Evolutionary conservation across 2,888 invertebrate species (phyloP), one percentile per base, ranked within the genome.

Genomic region (Ptychoptera albimana): DNA sequence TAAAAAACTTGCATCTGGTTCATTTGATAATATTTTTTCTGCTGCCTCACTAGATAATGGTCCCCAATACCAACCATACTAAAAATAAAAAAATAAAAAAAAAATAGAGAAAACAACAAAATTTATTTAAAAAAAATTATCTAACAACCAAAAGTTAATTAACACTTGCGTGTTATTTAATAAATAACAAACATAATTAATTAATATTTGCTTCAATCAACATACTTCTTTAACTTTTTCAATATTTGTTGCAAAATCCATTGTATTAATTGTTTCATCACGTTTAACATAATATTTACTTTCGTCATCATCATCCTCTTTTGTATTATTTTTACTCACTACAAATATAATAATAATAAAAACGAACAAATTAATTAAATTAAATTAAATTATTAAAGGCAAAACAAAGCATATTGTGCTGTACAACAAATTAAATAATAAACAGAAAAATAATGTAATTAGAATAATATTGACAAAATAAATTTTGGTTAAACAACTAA

Each of bases 1-100:
- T 52, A 92, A 87, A 60, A 92, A 92, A 12, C 91, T 91, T 8
- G 91, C 92, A 57, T 92, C 91, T 1, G 91, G 89, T 65, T 92
- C 92, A 57, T 85, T 86, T 4, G 84, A 85, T 41, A 92, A 69
- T 50, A 92, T 82, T 66, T 87, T 88, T 63, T 92, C 92, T 2
- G 92, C 91, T 47, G 84, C 82, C 64, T 89, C 88, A 44, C 88
- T 85, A 16, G 88, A 86, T 56, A 92, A 76, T 32, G 91, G 89
- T 48, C 92, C 92, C 92, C 92, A 92, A 61, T 92, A 92, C 92
- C 92, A 92, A 37, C 89, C 91, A 61, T 85, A 89, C 88, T 89
- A 61, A 51, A 64, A 71, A 57, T 46, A 50, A 50, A 53, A 49
- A 48, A 45, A 44, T 36, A 46, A 42, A 45, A 23, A 30, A 15